Evolutionary conservation across 23 tunicate genomes (phyloP), one percentile per base, ranked within the genome.

Genomic region (Aplidium turbinatum): DNA sequence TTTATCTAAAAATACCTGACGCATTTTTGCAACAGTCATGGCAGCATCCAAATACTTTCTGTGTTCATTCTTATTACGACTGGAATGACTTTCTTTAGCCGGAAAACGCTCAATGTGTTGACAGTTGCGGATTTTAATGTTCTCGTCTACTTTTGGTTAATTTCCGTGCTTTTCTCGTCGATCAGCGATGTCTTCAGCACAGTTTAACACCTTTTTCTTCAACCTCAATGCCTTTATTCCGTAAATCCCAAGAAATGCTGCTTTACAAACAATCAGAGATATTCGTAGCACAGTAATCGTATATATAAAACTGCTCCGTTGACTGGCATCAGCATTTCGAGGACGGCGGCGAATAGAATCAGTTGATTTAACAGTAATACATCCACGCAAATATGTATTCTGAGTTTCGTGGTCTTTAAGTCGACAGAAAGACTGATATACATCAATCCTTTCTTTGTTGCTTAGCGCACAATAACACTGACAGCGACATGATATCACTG

Each of bases 271-370:
- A n/a, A n/a, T n/a, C n/a, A n/a, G n/a, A n/a, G n/a, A n/a, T n/a
- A n/a, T n/a, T n/a, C n/a, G n/a, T n/a, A n/a, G n/a, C n/a, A n/a
- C n/a, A n/a, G n/a, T n/a, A n/a, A n/a, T n/a, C n/a, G n/a, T n/a
- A n/a, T n/a, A n/a, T n/a, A n/a, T n/a, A n/a, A n/a, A n/a, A n/a
- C n/a, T n/a, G n/a, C n/a, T n/a, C n/a, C n/a, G n/a, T 27, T 30
- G 36, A 28, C 11, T 60, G 9, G 67, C 67, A 60, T 28, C 67
- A 7, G 67, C n/a, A 38, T n/a, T 60, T 65, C 72, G 28, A 3
- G 72, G 72, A 21, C 48, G 72, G 36, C 72, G 50, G 16, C 50
- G n/a, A 18, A 65, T 65, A 19, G 36, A 27, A 16, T 65, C 50
- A 65, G 27, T 7, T 7, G 9, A 5, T 65, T 65, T 65, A 6